Evolutionary conservation across 2,113 vertebrate species (phyloP).

Genomic region (Bos javanicus): DNA sequence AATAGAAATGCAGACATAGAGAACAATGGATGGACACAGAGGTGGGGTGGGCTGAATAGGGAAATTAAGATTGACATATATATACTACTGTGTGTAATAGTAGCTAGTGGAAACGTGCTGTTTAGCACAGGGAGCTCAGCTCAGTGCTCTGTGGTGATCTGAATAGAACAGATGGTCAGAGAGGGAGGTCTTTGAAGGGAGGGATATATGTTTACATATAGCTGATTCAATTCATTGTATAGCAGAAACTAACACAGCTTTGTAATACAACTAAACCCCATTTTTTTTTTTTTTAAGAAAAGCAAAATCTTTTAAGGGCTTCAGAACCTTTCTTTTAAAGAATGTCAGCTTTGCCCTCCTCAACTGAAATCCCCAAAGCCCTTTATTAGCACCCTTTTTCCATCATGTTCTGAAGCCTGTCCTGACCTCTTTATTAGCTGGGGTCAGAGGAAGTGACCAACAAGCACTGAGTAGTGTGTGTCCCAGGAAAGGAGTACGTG

Average conservation of each 20-base stretch:
- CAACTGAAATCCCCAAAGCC: neutral
- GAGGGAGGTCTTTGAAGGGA: neutral
- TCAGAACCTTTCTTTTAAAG: neutral
- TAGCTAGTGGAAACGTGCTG: neutral
- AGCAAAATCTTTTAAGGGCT: neutral
- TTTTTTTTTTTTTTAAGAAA: neutral
- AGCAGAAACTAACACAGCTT: neutral
- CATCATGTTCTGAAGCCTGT: neutral
- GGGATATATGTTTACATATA: neutral
- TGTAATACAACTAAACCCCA: neutral
- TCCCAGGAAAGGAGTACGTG: neutral
- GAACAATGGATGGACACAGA: neutral
- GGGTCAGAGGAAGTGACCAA: neutral
- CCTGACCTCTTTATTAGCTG: neutral
- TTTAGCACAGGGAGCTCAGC: neutral
- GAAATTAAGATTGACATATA: neutral
- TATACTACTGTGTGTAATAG: neutral
- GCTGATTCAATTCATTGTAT: neutral
- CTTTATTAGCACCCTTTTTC: neutral
- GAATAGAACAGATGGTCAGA: neutral
- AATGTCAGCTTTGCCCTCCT: neutral
- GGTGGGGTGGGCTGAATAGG: neutral
- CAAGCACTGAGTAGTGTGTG: fast-evolving
- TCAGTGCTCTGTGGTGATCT: neutral
- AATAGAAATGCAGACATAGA: neutral